Evolutionary conservation across 2,797 vertebrate genomes (phyloP), one percentile per base, ranked within the genome.

Genomic region (Acanthurus lineatus): DNA sequence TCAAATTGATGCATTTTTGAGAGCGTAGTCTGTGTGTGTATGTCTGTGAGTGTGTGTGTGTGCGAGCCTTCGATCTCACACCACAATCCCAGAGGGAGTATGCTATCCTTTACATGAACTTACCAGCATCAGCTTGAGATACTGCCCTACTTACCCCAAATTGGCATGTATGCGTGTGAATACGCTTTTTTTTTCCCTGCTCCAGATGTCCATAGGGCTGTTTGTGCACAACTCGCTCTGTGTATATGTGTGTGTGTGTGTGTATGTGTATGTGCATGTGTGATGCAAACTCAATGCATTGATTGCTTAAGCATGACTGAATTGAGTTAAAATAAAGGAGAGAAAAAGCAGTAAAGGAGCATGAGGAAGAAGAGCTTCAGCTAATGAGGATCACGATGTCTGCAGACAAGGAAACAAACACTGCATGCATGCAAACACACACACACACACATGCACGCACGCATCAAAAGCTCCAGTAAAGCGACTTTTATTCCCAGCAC

Each of bases 361-460:
- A 63, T 0, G 40, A 75, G 59, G 25, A 25, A 25, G 44, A 22
- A 38, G 72, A 52, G 70, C 32, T 79, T 49, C 19, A 5, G 61
- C 81, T 91, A 93, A 92, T 92, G 78, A 90, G 90, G 73, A 87
- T 90, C 91, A 92, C 66, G 10, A 87, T 90, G 85, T 86, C 65
- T 67, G 76, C 80, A 79, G 77, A 83, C 67, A 22, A 60, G 64
- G 59, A 65, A 65, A 49, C 71, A 54, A 47, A 45, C 51, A 65
- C 82, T 42, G n/a, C 60, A 71, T 19, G 1, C 47, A 40, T 42
- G 47, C 60, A 42, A 59, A 69, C 19, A 57, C 20, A 54, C 42
- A 25, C 61, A 49, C 20, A 20, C 56, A 59, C 35, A 44, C 51
- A 42, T 49, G 38, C 35, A 11, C 49, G 40, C 19, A 44, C 49